Evolutionary conservation across 2,113 vertebrate species (phyloP).

Genomic region (Odontesthes bonariensis): DNA sequence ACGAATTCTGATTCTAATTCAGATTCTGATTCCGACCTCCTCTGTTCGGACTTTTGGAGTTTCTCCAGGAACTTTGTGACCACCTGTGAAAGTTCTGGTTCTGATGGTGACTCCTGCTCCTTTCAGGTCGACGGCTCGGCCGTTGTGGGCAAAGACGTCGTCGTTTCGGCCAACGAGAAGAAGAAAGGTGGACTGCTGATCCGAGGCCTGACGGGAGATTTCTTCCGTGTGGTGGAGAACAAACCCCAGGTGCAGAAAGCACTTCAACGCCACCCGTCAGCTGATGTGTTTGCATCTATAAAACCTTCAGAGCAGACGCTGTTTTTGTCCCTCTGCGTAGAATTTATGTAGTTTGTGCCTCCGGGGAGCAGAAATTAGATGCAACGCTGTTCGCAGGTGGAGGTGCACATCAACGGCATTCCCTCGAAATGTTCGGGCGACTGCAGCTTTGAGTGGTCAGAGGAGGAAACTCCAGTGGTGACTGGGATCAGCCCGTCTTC

Average conservation of each 20-base stretch:
- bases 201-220: constrained; percentile 80
- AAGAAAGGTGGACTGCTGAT: constrained; percentile 82
- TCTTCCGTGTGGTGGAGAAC: constrained; percentile 73
- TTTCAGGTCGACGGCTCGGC: constrained; percentile 80
- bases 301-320: constrained; percentile 4
- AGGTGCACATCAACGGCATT: constrained; percentile 86
- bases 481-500: constrained; percentile 75
- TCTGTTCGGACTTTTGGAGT: not conserved
- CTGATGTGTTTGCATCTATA: not conserved
- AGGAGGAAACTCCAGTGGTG: constrained; percentile 78
- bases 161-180: constrained; percentile 40
- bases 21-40: too few species aligned
- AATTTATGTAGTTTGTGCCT: not conserved
- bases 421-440: constrained; percentile 84
- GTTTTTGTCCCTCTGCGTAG: constrained; percentile 3
- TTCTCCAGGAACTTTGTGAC: not conserved
- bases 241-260: constrained; percentile 87
- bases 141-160: constrained; percentile 75
- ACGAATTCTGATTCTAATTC: too few species aligned
- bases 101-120: not conserved
- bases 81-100: not conserved
- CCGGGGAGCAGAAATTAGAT: not conserved
- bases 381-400: constrained; percentile 74
- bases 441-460: constrained; percentile 84
- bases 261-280: not conserved